Evolutionary conservation across 2,888 invertebrate genomes (phyloP).

Genomic region (Temnothorax unifasciatus): DNA sequence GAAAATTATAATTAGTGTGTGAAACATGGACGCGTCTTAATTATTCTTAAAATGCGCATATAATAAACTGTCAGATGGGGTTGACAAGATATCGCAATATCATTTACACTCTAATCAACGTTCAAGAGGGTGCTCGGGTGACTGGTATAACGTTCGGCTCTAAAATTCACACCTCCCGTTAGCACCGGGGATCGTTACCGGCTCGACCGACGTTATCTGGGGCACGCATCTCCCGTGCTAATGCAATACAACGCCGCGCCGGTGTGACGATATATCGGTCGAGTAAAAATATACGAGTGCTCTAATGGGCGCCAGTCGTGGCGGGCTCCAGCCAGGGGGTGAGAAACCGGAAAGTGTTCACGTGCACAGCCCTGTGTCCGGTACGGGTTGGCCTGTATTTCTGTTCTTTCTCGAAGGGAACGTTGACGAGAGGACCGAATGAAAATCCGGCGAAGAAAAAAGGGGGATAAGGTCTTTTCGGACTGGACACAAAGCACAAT

Average conservation of each 20-base stretch:
- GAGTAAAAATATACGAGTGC: slow-evolving; percentile 60
- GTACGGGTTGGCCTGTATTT: slow-evolving; percentile 19
- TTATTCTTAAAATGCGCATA: slow-evolving; percentile 14
- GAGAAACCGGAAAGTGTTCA: slow-evolving; percentile 56
- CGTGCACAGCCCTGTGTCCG: slow-evolving; percentile 38
- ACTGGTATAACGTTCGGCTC: slow-evolving; percentile 25
- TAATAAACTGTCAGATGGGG: neutral
- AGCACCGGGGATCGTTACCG: slow-evolving; percentile 69
- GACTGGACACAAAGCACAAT: slow-evolving; percentile 59
- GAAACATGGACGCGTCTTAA: neutral
- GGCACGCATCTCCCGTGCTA: slow-evolving; percentile 51
- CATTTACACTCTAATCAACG: slow-evolving; percentile 25
- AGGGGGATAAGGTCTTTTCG: slow-evolving; percentile 58
- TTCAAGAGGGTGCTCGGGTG: neutral
- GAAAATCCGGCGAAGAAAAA: slow-evolving; percentile 55
- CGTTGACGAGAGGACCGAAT: slow-evolving; percentile 66
- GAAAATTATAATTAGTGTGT: neutral
- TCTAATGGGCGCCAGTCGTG: slow-evolving; percentile 63
- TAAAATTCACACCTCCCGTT: slow-evolving; percentile 68
- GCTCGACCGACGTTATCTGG: slow-evolving; percentile 63
- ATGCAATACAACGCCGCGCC: slow-evolving; percentile 52
- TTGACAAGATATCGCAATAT: slow-evolving; percentile 27
- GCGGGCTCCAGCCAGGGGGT: slow-evolving; percentile 56
- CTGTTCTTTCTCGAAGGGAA: slow-evolving; percentile 60
- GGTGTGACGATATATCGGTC: slow-evolving; percentile 56